A percentile compares a stretch with the other conserved stretches of the same genome.
These are phyloP conservation scores for Mastacembelus armatus DNA, from an alignment of 2,797 vertebrate species.

Conservation along the genomic window DNA sequence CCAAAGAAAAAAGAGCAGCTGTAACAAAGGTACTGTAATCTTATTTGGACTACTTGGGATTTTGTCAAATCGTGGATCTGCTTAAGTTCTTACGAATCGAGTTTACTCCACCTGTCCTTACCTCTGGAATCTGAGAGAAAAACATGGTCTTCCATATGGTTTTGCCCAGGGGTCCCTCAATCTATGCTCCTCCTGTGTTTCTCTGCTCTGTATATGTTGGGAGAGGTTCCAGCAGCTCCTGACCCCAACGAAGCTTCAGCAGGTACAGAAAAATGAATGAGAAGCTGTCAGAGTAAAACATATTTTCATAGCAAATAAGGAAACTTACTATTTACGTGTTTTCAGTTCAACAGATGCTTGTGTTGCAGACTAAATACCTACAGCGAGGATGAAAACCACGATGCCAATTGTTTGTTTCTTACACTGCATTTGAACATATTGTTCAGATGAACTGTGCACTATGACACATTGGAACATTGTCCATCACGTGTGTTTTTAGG, in stretches of 20 bases:
- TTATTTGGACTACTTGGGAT: too few species aligned
- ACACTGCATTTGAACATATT: not conserved
- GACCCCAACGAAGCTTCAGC: not conserved
- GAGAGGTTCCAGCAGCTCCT: too few species aligned
- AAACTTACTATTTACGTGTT: not conserved
- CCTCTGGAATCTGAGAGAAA: too few species aligned
- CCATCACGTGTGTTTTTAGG: constrained; percentile 11
- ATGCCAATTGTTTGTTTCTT: not conserved
- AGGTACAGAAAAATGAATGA: too few species aligned
- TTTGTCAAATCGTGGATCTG: too few species aligned
- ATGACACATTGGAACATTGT: constrained; percentile 19
- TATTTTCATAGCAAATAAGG: too few species aligned
- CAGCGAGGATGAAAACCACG: too few species aligned
- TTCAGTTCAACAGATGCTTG: too few species aligned
- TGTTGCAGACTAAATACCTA: not conserved
- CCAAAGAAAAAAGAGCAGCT: not conserved
- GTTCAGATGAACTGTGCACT: constrained; percentile 15
- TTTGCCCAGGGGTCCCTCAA: not conserved
- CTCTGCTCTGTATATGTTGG: not conserved
- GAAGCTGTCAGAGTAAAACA: not conserved
- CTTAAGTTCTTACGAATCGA: too few species aligned
- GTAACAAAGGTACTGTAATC: too few species aligned
- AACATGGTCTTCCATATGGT: too few species aligned
- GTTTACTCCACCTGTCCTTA: too few species aligned
- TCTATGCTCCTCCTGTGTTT: not conserved